Base-by-base conservation (phyloP, 2,888 invertebrate genomes). In the Agrenia bidenticulata region DNA sequence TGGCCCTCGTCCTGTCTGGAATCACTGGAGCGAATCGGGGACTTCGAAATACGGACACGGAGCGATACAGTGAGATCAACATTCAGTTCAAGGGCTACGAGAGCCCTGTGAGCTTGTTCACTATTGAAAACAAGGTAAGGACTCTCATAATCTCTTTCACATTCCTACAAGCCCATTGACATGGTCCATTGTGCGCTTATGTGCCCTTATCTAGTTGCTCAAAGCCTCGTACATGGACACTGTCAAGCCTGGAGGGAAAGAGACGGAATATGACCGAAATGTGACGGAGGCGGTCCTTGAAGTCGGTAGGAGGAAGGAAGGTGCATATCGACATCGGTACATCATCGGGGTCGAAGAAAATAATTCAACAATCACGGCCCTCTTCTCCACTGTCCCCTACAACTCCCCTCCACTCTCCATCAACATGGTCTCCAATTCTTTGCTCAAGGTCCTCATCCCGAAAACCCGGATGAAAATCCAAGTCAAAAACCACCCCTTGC, bases 401-500 rank as follows among this genome's bases (percentile, higher is more conserved):
- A 58, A 58, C 23, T 21, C 45, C 2, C 58, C 58, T 15, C 58
- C 58, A 26, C 42, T 58, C 5, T 2, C 58, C 11, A 2, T 58
- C 5, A 58, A 58, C 41, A n/a, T 58, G 15, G 58, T 45, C 24
- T 23, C 58, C 2, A 58, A 45, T 24, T 15, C 58, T 2, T 23
- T 45, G 23, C 17, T 58, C n/a, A 58, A 41, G 37, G 15, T 17
- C 2, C 11, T 57, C 2, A 19, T 5, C 5, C 17, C 23, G 4
- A 56, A 50, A 13, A 66, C 13, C 19, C 21, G 41, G 4, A 26
- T 4, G 11, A 27, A 61, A 2, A 66, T 66, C 21, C 27, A 32
- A 1, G 66, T 66, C 2, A 62, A 66, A 39, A 66, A 66, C 51
- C 66, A 66, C 57, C 66, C 66, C 1, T 24, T 66, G 49, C 51